phyloP scores from a whole-genome alignment of 2,113 vertebrate genomes.

The Haemorhous mexicanus region DNA sequence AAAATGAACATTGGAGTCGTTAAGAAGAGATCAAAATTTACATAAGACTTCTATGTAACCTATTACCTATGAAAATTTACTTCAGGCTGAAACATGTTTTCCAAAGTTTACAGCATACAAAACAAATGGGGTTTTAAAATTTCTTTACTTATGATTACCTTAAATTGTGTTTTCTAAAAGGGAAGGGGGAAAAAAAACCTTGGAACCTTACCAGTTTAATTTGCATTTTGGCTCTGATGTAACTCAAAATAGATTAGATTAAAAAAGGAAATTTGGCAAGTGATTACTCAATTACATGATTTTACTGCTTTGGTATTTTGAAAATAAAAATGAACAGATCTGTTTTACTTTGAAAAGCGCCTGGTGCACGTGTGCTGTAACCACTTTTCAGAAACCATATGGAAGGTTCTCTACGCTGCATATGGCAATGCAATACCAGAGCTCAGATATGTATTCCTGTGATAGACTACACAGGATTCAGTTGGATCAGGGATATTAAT shows the following conservation, averaged over 20 bases:
- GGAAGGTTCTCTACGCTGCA: not conserved
- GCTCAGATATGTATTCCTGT: not conserved
- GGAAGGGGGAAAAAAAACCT: not conserved
- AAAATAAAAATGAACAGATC: slow-evolving; percentile 67
- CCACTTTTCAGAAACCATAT: slow-evolving; percentile 57
- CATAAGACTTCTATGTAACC: slow-evolving; percentile 54
- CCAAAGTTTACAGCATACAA: slow-evolving; percentile 36
- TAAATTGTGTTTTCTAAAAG: slow-evolving; percentile 68
- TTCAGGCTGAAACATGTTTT: slow-evolving; percentile 65
- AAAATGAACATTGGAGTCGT: not conserved
- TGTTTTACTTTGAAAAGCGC: slow-evolving; percentile 73
- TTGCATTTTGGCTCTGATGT: slow-evolving; percentile 78
- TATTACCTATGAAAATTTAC: slow-evolving; percentile 49
- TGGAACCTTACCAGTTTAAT: slow-evolving; percentile 75
- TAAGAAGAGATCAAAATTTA: slow-evolving; percentile 58
- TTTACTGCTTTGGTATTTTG: slow-evolving; percentile 79
- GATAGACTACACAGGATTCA: not conserved
- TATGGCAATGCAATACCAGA: not conserved
- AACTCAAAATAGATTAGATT: slow-evolving; percentile 81
- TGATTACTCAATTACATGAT: slow-evolving; percentile 79
- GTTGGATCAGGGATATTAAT: not conserved
- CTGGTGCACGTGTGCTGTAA: slow-evolving; percentile 58
- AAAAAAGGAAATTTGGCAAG: slow-evolving; percentile 79
- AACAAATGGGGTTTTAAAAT: slow-evolving; percentile 62
- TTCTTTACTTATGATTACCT: slow-evolving; percentile 64